Base-by-base conservation (phyloP, 2,113 vertebrate genomes). In the Anarhynchus alexandrinus region DNA sequence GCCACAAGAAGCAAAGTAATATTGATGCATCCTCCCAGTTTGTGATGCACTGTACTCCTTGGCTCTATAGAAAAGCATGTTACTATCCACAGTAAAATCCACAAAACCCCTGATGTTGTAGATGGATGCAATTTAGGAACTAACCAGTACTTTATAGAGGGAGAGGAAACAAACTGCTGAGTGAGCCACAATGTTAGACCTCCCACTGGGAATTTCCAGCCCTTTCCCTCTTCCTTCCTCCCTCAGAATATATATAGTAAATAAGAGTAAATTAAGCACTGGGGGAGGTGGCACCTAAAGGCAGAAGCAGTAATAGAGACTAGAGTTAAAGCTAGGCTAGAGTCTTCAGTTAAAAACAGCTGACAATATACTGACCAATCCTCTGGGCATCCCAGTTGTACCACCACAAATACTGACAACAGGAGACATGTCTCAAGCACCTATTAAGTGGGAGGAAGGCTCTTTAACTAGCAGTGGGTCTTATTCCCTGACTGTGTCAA, bases 141-240 rank as follows among this genome's bases (percentile, higher is more conserved):
- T 59, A 64, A 74, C 4, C 54, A 40, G 21, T 11, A 27, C 76
- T 94, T 95, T 82, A 78, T 65, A 80, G 90, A 82, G 64, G 3
- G 18, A 82, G 62, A 95, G 82, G 89, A 95, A 94, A 73, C 1
- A 0, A 69, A 36, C 42, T 38, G 49, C 47, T 51, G 89, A 94
- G 89, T 15, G 57, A 90, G 74, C 87, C 2, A 0, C 61, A 58
- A 1, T 29, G 43, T 86, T 86, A 82, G 81, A 86, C 78, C 83
- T 95, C 90, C 78, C 80, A 67, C 72, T 66, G 92, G 91, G 94
- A 94, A 90, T 93, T 97, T 96, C 79, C 94, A 94, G 64, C 40
- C 74, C 78, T 96, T 94, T 96, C 81, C 89, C 67, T 85, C 93
- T 97, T 97, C 93, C 95, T 96, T 94, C 95, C 92, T 97, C 64